Evolutionary conservation across 2,888 invertebrate species (phyloP).

Genomic region (Eumacrocentrus americanus): DNA sequence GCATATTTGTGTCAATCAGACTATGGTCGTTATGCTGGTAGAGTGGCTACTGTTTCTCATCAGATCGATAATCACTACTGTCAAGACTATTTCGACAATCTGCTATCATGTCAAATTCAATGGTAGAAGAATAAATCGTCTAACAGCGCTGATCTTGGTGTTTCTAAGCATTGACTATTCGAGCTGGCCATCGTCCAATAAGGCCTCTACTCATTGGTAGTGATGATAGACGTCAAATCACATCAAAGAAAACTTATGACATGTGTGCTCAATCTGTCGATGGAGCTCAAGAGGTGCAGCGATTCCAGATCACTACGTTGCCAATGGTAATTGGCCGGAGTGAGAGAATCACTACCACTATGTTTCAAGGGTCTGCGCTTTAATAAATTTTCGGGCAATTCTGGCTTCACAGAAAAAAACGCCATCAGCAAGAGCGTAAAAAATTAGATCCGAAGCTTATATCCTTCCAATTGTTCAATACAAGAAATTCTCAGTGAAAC

Average conservation of each 20-base stretch:
- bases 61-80: conserved; percentile 97
- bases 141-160: conserved; percentile 98
- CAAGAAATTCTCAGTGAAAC: conserved; percentile 86
- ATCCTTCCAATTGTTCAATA: conserved; percentile 70
- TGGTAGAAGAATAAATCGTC: conserved; percentile 82
- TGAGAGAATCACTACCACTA: conserved; percentile 81
- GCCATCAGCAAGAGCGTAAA: conserved; percentile 84
- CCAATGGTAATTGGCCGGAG: conserved; percentile 90
- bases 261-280: conserved; percentile 92
- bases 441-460: conserved; percentile 65
- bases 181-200: conserved; percentile 75
- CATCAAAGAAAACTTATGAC: conserved; percentile 86
- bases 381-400: conserved; percentile 86
- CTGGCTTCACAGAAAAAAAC: conserved; percentile 85
- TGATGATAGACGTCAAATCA: conserved; percentile 66
- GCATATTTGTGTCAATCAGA: conserved; percentile 68
- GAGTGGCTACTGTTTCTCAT: conserved; percentile 93
- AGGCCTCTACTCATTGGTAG: conserved; percentile 48
- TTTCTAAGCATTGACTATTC: conserved; percentile 86
- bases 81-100: conserved; percentile 94
- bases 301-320: conserved; percentile 89
- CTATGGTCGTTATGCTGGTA: conserved; percentile 84
- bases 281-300: conserved; percentile 98
- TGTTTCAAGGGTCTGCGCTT: conserved; percentile 73
- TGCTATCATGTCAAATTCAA: conserved; percentile 92